A percentile compares a stretch with the other conserved stretches of the same genome.
Conservation (phyloP, 2,797 vertebrate species). For the Eidolon dupreanum region DNA sequence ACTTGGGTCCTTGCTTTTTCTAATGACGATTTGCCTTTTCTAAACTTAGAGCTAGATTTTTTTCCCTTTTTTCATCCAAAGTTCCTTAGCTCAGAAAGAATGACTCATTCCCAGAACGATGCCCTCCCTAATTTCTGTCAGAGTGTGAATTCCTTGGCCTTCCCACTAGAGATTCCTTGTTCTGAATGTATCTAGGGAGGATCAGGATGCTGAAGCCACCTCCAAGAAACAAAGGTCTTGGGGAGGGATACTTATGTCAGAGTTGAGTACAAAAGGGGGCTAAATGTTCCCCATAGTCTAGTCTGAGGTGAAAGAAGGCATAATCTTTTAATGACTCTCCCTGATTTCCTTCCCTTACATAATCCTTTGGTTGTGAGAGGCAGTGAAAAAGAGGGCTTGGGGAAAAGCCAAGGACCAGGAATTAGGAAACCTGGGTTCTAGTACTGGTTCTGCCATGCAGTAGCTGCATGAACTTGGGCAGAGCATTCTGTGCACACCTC, state of each 20-base stretch:
- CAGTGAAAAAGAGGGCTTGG: neutral
- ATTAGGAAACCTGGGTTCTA: slow-evolving; percentile 9
- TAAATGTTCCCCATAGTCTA: neutral
- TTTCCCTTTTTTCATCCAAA: neutral
- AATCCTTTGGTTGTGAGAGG: neutral
- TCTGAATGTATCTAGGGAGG: neutral
- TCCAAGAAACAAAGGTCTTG: neutral
- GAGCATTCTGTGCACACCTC: neutral
- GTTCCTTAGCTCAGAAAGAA: slow-evolving; percentile 19
- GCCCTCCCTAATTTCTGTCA: neutral
- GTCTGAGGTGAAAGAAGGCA: neutral
- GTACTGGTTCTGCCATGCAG: neutral
- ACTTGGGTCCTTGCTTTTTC: neutral
- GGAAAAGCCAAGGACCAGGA: neutral
- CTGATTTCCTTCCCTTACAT: neutral
- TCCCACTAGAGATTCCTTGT: neutral
- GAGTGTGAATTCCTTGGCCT: neutral
- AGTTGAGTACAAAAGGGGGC: neutral
- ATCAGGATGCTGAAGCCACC: neutral
- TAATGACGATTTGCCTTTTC: slow-evolving; percentile 7
- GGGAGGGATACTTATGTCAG: slow-evolving; percentile 12
- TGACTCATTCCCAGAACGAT: slow-evolving; percentile 31
- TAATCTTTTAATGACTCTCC: neutral
- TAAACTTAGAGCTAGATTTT: neutral
- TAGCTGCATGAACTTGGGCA: neutral